Base-by-base conservation (phyloP, 2,113 vertebrate genomes). In the Periophthalmus modestus region DNA sequence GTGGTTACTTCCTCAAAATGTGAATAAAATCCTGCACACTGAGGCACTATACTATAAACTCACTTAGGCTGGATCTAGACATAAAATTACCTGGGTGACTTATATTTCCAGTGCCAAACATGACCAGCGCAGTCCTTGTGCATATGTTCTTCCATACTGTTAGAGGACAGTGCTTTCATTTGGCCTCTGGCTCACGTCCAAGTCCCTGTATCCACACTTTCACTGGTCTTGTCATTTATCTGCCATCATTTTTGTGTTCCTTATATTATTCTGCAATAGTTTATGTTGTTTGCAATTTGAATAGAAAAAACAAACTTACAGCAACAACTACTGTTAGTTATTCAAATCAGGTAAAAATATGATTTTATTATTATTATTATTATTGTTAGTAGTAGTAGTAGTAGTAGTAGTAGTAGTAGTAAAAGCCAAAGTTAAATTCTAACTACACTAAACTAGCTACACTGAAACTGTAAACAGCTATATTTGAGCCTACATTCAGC, bases 201-300 rank as follows among this genome's bases (percentile, higher is more conserved):
- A 59, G 50, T 73, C 67, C 54, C 65, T 68, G 69, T 33, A 46
- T 63, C 71, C 16, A 47, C 65, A 59, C 74, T 82, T 50, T 66
- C 72, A 36, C 74, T 69, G 71, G 67, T 63, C 77, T 74, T 9
- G n/a, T 54, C 39, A 0, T 59, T 57, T 71, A 55, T 24, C 48
- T 52, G 57, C 57, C 79, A 70, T 71, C 23, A 3, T 55, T 75
- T n/a, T 34, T 73, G 33, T 70, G 43, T 28, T 47, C 39, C 68
- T 16, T 2, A 33, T 62, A 14, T 34, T 16, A 34, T 18, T 15
- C 28, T 34, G 23, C 48, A 19, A 18, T 54, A 7, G 52, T 54
- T 7, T 19, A 5, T 21, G 19, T 55, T n/a, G 15, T 50, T n/a
- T n/a, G n/a, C n/a, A n/a, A n/a, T n/a, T n/a, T n/a, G n/a, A n/a